A percentile compares a stretch with the other conserved stretches of the same genome.
Evolutionary conservation across 2,797 vertebrate genomes (phyloP).

Genomic region (Semaprochilodus insignis): DNA sequence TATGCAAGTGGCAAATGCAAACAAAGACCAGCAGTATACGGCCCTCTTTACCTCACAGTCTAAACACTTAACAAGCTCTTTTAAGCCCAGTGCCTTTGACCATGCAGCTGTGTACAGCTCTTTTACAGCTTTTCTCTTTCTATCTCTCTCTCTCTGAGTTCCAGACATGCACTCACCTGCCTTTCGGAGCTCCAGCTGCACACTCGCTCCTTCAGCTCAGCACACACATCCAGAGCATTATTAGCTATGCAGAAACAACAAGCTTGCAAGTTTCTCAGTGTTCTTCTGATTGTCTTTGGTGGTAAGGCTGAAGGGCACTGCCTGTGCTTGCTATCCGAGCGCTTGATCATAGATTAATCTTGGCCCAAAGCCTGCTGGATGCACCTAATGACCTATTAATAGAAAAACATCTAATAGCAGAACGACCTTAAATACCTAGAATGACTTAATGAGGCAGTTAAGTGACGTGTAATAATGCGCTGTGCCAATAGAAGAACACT

Average conservation of each 20-base stretch:
- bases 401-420: neutral
- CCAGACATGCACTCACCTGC: constrained; percentile 83
- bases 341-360: constrained; percentile 3
- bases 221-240: constrained; percentile 46
- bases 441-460: neutral
- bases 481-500: neutral
- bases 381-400: neutral
- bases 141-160: constrained; percentile 68
- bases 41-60: neutral
- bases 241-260: constrained; percentile 60
- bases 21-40: neutral
- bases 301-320: constrained; percentile 39
- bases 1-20: neutral
- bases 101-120: constrained; percentile 50
- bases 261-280: constrained; percentile 29
- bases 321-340: constrained; percentile 25
- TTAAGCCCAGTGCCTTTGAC: constrained; percentile 9
- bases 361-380: constrained; percentile 22
- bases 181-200: constrained; percentile 67
- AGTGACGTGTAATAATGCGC: neutral
- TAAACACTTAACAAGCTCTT: neutral
- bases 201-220: constrained; percentile 65
- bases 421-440: neutral
- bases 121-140: constrained; percentile 68
- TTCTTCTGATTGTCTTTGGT: constrained; percentile 36